Evolutionary conservation across 1,140 invertebrate species (phyloP), one percentile per base, ranked within the genome.

Genomic region (roundworm (Caenorhabditis elegans)): DNA sequence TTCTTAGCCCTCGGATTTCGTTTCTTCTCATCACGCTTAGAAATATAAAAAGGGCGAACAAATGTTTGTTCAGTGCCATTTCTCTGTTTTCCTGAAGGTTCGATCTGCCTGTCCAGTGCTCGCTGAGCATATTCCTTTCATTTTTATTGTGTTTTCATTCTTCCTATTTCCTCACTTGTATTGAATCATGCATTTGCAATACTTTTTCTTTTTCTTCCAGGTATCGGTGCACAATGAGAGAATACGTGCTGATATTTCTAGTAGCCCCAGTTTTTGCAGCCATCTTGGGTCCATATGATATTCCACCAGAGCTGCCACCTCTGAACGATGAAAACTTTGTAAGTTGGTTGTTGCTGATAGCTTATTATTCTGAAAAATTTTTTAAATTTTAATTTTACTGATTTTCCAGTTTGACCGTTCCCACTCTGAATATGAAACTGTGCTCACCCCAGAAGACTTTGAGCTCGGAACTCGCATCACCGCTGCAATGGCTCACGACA

Each of bases 361-460:
- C 0, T 28, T 46, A 0, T 24, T 0, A 5, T 43, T 43, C n/a
- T n/a, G n/a, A n/a, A 43, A 43, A 43, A 5, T 43, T 5, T 8
- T 43, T 8, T 43, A 5, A 43, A 5, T 43, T 43, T 43, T 43
- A 15, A 43, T 43, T 8, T 43, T 55, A 28, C n/a, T n/a, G n/a
- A 83, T 88, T 65, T 76, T 87, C 86, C 83, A 85, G 36, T 90
- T 88, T 46, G 86, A 90, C 55, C 48, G 78, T 13, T 78, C 85
- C 19, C 76, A 82, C 17, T 78, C 88, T 31, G 86, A 88, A 19
- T 89, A 87, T 55, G 88, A 89, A 65, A 89, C 88, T 10, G 86
- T 88, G 2, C 84, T 89, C 13, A 90, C 87, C n/a, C 88, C 87
- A 31, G 76, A 75, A 46, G 88, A 89, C 76, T 89, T 89, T 60